These are phyloP conservation scores for Drosophila neotestacea DNA, from an alignment of 2,888 invertebrate species.

Conservation along the genomic window DNA sequence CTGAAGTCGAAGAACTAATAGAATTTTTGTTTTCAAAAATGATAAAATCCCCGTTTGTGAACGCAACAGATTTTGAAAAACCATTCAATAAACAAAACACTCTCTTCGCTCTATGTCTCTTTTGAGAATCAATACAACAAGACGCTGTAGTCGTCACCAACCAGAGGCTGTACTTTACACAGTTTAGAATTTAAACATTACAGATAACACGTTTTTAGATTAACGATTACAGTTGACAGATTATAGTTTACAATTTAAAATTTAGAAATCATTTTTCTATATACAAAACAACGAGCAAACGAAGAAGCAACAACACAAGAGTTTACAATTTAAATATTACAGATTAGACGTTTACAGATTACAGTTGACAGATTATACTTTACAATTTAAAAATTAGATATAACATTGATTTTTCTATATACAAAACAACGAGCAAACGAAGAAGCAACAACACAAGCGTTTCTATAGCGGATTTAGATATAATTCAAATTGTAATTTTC, in stretches of 20 bases:
- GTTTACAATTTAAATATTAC: no score
- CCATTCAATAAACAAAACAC: no score
- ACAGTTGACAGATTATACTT: conserved; percentile 22
- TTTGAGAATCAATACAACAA: neutral
- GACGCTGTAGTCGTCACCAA: conserved; percentile 2
- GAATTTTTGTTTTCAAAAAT: no score
- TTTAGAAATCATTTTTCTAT: no score
- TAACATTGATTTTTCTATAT: conserved; percentile 43
- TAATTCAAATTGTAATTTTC: conserved; percentile 15
- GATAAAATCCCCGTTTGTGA: no score
- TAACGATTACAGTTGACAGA: conserved; percentile 12
- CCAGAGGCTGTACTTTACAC: conserved; percentile 12
- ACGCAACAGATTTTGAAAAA: neutral
- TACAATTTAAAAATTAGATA: conserved; percentile 23
- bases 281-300: no score
- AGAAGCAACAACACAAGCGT: conserved; percentile 41
- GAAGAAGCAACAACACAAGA: no score
- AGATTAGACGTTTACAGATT: conserved; percentile 1
- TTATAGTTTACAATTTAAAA: no score
- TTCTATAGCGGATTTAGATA: conserved; percentile 1
- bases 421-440: conserved; percentile 41
- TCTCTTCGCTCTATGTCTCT: no score
- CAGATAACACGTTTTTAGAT: conserved; percentile 11
- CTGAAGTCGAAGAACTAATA: neutral
- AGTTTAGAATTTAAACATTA: conserved; percentile 23